These are phyloP conservation scores for Mya arenaria DNA, from an alignment of 1,140 invertebrate species.

Conservation along the genomic window DNA sequence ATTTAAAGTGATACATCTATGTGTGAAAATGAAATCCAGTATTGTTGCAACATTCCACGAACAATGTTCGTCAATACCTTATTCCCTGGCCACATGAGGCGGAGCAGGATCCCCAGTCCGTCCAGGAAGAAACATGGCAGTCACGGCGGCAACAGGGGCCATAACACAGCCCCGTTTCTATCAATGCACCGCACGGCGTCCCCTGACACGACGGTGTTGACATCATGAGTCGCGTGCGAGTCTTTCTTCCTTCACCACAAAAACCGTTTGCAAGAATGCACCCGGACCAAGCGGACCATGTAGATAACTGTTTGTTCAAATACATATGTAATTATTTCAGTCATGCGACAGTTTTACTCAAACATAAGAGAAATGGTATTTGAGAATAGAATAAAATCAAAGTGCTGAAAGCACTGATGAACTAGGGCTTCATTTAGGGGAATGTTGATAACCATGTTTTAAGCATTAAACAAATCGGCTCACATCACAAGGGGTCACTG, in stretches of 20 bases:
- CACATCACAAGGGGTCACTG: too few species aligned
- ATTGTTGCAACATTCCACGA: neutral
- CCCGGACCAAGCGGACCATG: slow-evolving; percentile 65
- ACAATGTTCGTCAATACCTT: slow-evolving; percentile 51
- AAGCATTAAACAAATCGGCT: too few species aligned
- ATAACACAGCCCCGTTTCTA: slow-evolving; percentile 55
- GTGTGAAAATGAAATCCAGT: too few species aligned
- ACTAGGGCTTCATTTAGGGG: too few species aligned
- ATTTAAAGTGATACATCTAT: neutral
- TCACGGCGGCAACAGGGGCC: slow-evolving; percentile 69
- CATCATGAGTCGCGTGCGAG: slow-evolving; percentile 54
- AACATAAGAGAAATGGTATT: too few species aligned
- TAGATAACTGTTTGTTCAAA: slow-evolving; percentile 65
- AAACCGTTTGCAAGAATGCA: slow-evolving; percentile 64
- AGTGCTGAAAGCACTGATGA: too few species aligned
- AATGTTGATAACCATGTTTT: too few species aligned
- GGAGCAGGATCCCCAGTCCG: slow-evolving; percentile 63
- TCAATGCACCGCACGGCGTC: slow-evolving; percentile 53
- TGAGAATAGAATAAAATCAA: too few species aligned
- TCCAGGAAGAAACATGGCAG: slow-evolving; percentile 65
- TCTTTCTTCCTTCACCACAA: slow-evolving; percentile 66
- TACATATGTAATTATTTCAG: too few species aligned
- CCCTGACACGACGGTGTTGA: slow-evolving; percentile 61
- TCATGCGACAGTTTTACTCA: too few species aligned
- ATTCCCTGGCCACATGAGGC: slow-evolving; percentile 67